These are phyloP conservation scores for Theristicus caerulescens DNA, from an alignment of 2,113 vertebrate species.

Conservation along the genomic window DNA sequence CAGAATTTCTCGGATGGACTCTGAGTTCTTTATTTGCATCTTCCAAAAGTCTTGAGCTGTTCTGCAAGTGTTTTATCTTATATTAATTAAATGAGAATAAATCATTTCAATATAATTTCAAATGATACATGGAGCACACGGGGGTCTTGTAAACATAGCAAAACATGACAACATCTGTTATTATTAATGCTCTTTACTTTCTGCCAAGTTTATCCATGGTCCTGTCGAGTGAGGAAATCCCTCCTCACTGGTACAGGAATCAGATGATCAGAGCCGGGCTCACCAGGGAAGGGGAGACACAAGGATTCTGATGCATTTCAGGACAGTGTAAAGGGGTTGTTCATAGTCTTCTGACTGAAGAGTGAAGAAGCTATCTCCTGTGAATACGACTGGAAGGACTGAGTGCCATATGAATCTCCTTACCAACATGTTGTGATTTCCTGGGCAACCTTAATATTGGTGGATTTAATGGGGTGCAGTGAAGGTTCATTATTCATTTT, in stretches of 20 bases:
- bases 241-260: neutral
- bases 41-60: neutral
- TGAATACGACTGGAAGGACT: neutral
- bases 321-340: neutral
- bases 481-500: neutral
- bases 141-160: neutral
- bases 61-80: neutral
- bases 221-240: neutral
- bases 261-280: neutral
- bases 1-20: neutral
- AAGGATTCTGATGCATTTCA: neutral
- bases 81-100: constrained; percentile 27
- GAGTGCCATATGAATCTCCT: neutral
- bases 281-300: neutral
- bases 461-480: neutral
- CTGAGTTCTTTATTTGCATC: neutral
- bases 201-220: constrained; percentile 12
- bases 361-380: neutral
- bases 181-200: constrained; percentile 12
- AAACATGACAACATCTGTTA: constrained; percentile 14
- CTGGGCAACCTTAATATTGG: neutral
- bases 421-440: neutral
- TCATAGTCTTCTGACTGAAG: neutral
- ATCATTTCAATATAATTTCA: constrained; percentile 13
- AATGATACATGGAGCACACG: neutral